Evolutionary conservation across 2,888 invertebrate genomes (phyloP).

Genomic region (Euzetes globulus): DNA sequence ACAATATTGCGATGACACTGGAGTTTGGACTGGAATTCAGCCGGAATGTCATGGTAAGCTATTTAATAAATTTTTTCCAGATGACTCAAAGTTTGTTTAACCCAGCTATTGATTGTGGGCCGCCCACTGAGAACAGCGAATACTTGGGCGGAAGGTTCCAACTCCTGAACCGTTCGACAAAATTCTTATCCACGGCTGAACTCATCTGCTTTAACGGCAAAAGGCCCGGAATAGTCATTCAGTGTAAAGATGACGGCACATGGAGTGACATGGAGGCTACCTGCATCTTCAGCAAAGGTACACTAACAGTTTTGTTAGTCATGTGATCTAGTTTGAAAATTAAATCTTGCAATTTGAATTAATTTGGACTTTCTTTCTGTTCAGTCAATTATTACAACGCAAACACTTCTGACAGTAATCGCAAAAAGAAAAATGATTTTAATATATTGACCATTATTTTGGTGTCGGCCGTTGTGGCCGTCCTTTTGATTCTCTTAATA

Average conservation of each 20-base stretch:
- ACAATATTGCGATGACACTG: constrained; percentile 43
- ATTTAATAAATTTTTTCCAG: neutral
- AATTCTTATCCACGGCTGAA: constrained; percentile 36
- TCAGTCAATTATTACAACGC: neutral
- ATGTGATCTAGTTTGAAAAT: too few species aligned
- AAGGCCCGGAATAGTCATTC: neutral
- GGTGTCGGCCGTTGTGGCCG: constrained; percentile 37
- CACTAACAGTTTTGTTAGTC: too few species aligned
- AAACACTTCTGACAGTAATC: neutral
- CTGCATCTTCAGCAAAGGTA: constrained; percentile 22
- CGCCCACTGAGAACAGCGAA: constrained; percentile 31
- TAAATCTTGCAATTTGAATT: too few species aligned
- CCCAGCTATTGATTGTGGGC: constrained; percentile 40
- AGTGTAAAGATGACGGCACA: constrained; percentile 39
- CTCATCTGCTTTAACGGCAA: constrained; percentile 33
- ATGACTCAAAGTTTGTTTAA: too few species aligned
- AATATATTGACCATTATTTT: constrained; percentile 33
- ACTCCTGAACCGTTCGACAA: constrained; percentile 38
- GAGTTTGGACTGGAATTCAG: constrained; percentile 44
- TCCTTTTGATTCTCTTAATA: constrained; percentile 35
- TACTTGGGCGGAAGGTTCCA: constrained; percentile 34
- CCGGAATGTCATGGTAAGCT: constrained; percentile 42
- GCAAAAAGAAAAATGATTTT: neutral
- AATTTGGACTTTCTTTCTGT: too few species aligned
- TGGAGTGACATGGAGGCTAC: constrained; percentile 37